phyloP scores from a whole-genome alignment of 2,113 vertebrate species.

The Percopsis transmontana region DNA sequence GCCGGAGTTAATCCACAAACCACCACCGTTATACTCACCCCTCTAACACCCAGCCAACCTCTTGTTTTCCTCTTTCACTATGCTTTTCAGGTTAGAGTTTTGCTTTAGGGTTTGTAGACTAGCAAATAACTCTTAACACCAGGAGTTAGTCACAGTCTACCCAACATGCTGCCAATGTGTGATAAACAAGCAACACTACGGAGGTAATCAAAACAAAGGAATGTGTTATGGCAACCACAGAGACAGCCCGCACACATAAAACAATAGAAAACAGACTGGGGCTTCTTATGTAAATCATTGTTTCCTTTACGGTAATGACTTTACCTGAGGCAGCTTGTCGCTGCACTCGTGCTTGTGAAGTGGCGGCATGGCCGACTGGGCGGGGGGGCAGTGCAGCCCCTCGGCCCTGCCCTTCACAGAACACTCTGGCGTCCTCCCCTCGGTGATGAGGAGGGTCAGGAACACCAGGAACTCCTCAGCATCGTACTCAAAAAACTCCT shows the following conservation, averaged over 20 bases:
- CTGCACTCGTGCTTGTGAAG: conserved; percentile 92
- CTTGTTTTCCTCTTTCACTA: too few species aligned
- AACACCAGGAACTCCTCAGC: conserved; percentile 97
- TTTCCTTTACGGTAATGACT: not conserved
- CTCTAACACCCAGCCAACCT: too few species aligned
- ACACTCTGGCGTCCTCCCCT: conserved; percentile 94
- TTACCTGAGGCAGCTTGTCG: conserved; percentile 92
- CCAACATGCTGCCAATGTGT: not conserved
- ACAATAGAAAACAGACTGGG: too few species aligned
- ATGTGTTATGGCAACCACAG: not conserved
- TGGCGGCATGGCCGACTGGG: conserved; percentile 87
- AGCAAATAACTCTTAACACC: too few species aligned
- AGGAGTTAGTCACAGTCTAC: not conserved
- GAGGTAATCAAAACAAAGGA: not conserved
- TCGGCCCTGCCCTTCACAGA: conserved; percentile 95
- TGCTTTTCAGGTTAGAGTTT: too few species aligned
- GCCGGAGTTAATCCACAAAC: too few species aligned
- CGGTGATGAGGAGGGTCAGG: conserved; percentile 94
- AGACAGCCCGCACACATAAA: too few species aligned
- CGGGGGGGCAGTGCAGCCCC: conserved; percentile 94
- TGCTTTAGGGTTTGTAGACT: too few species aligned
- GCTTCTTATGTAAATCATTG: too few species aligned
- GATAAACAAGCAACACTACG: not conserved
- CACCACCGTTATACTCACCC: too few species aligned
- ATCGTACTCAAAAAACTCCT: conserved; percentile 98